Percentiles rank a stretch among this genome's conserved stretches.
phyloP scores from a whole-genome alignment of 2,888 invertebrate genomes.

The Baccha elongata region DNA sequence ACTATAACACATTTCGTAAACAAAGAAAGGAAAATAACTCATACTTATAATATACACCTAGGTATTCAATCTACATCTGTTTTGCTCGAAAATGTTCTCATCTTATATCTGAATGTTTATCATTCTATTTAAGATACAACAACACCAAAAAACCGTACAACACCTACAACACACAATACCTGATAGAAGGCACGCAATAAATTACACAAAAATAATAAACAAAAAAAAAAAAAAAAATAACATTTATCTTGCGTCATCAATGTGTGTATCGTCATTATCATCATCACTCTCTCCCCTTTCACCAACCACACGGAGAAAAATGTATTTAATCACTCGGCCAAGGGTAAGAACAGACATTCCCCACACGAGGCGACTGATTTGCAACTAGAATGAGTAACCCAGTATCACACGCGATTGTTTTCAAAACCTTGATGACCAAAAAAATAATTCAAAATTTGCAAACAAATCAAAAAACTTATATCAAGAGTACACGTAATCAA shows the following conservation, averaged over 20 bases:
- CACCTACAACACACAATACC: slow-evolving; percentile 29
- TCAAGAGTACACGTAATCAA: too few relatives aligned
- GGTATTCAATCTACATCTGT: slow-evolving; percentile 24
- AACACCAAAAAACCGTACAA: slow-evolving; percentile 13
- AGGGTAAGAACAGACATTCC: too few relatives aligned
- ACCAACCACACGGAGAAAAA: too few relatives aligned
- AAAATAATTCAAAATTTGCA: too few relatives aligned
- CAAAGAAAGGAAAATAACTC: slow-evolving; percentile 24
- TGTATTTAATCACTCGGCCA: not conserved
- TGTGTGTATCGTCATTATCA: slow-evolving; percentile 10
- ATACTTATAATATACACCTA: not conserved
- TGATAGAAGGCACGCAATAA: slow-evolving; percentile 49
- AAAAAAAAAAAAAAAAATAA: slow-evolving; percentile 47
- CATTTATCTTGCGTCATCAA: slow-evolving; percentile 17
- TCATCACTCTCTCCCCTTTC: not conserved
- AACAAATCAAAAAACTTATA: too few relatives aligned
- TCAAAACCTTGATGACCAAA: too few relatives aligned
- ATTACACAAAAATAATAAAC: slow-evolving; percentile 45
- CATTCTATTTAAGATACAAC: not conserved
- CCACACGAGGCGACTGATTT: too few relatives aligned
- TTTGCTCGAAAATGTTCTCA: not conserved
- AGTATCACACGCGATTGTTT: too few relatives aligned
- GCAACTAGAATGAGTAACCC: too few relatives aligned
- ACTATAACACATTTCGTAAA: slow-evolving; percentile 44
- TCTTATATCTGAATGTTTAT: slow-evolving; percentile 19